A percentile compares a stretch with the other conserved stretches of the same genome.
phyloP scores from a whole-genome alignment of 2,888 invertebrate genomes.

The Tenthredo notha region DNA sequence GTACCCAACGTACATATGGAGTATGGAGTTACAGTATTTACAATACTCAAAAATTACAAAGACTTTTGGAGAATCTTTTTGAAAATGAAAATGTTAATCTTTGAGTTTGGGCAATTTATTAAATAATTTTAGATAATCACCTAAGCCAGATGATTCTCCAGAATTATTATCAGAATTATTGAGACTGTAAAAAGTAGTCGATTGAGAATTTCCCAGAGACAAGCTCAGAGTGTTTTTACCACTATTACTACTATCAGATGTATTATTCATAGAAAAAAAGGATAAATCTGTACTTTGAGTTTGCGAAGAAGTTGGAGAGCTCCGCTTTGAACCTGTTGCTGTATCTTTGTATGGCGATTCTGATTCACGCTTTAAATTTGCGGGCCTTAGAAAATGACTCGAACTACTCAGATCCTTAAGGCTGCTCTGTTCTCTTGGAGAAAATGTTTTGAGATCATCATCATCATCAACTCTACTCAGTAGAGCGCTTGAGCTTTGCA shows the following conservation, averaged over 20 bases:
- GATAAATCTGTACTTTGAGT: slow-evolving; percentile 42
- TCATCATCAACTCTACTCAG: not conserved
- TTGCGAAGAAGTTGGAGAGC: not conserved
- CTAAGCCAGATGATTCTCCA: slow-evolving; percentile 63
- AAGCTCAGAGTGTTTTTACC: not conserved
- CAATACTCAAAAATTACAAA: slow-evolving; percentile 12
- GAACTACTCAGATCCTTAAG: slow-evolving; percentile 20
- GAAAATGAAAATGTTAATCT: not conserved
- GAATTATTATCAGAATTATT: slow-evolving; percentile 33
- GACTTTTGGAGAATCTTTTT: not conserved
- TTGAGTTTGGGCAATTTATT: slow-evolving; percentile 56
- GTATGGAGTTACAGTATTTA: slow-evolving; percentile 32
- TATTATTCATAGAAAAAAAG: slow-evolving; percentile 17
- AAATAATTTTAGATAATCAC: slow-evolving; percentile 70
- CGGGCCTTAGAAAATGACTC: not conserved
- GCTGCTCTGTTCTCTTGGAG: slow-evolving; percentile 32
- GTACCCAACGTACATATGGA: not conserved
- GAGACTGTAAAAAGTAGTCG: slow-evolving; percentile 34
- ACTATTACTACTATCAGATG: not conserved
- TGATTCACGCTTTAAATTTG: not conserved
- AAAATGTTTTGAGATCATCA: not conserved
- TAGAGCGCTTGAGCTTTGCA: not conserved
- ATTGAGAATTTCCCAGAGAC: slow-evolving; percentile 13
- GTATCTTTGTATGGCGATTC: not conserved
- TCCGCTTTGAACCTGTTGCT: not conserved